These are phyloP conservation scores for Tokudaia muenninki DNA, from an alignment of 2,797 vertebrate species.

Conservation along the genomic window DNA sequence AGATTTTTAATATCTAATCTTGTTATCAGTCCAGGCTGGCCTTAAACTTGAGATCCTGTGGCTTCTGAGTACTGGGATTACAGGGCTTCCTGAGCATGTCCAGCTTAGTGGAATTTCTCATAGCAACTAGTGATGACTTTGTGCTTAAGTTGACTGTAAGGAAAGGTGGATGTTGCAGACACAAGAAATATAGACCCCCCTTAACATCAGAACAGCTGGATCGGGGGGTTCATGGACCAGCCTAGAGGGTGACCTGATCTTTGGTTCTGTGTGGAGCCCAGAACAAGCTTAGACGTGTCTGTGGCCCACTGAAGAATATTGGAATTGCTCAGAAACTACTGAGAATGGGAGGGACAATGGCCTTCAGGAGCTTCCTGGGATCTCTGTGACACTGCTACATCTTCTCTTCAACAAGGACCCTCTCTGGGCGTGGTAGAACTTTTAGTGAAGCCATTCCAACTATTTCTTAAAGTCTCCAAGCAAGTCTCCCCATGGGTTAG, in stretches of 20 bases:
- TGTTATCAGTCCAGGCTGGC: background rate
- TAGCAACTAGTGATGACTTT: background rate
- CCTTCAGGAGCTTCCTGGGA: background rate
- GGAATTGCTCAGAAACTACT: background rate
- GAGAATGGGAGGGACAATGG: background rate
- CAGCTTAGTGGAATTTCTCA: background rate
- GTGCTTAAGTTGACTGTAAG: background rate
- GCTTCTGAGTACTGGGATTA: background rate
- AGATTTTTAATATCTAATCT: background rate
- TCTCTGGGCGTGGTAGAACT: background rate
- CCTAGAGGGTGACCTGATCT: background rate
- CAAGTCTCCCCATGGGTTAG: background rate
- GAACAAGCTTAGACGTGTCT: background rate
- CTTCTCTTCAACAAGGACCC: background rate
- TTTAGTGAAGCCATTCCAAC: background rate
- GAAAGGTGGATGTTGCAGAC: background rate
- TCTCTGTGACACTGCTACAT: background rate
- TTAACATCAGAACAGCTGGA: background rate
- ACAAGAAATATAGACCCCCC: background rate
- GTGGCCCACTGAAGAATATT: background rate
- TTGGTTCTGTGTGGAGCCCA: background rate
- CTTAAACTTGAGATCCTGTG: background rate
- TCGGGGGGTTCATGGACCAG: background rate
- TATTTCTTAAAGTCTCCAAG: constrained; percentile 5
- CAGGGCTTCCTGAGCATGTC: background rate